These are phyloP conservation scores for Gortyna flavago DNA, from an alignment of 2,888 invertebrate species.

Conservation along the genomic window DNA sequence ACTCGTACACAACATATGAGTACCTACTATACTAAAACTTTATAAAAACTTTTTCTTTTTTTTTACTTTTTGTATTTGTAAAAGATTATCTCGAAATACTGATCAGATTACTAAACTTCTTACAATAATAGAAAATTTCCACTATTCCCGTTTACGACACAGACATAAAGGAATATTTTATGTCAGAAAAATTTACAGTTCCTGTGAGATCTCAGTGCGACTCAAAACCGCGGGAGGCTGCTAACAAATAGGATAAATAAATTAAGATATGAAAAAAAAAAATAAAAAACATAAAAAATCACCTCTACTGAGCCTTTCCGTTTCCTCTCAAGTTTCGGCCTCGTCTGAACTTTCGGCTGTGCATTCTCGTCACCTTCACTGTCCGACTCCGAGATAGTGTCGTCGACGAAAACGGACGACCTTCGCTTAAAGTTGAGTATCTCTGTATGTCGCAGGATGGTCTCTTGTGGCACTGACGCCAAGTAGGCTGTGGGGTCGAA, in stretches of 20 bases:
- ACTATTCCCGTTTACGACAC: neutral
- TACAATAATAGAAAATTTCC: neutral
- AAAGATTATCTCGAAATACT: neutral
- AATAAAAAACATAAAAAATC: neutral
- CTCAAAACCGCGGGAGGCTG: neutral
- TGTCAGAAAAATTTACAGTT: neutral
- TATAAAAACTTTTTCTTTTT: neutral
- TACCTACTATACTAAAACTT: neutral
- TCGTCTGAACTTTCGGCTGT: conserved; percentile 33
- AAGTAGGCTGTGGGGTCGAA: conserved; percentile 97
- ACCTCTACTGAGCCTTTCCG: conserved; percentile 52
- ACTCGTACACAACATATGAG: neutral
- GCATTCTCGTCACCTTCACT: conserved; percentile 69
- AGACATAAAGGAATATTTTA: neutral
- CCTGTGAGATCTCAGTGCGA: neutral
- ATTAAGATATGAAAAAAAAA: neutral
- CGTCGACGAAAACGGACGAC: conserved; percentile 67
- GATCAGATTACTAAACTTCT: neutral
- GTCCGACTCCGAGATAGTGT: conserved; percentile 76
- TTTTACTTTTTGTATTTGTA: neutral
- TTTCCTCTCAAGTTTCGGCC: conserved; percentile 53
- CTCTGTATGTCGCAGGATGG: conserved; percentile 92
- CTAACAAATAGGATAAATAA: neutral
- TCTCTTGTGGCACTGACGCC: conserved; percentile 94
- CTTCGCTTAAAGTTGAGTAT: conserved; percentile 73